Evolutionary conservation across 2,888 invertebrate species (phyloP).

Genomic region (Bellardia bayeri): DNA sequence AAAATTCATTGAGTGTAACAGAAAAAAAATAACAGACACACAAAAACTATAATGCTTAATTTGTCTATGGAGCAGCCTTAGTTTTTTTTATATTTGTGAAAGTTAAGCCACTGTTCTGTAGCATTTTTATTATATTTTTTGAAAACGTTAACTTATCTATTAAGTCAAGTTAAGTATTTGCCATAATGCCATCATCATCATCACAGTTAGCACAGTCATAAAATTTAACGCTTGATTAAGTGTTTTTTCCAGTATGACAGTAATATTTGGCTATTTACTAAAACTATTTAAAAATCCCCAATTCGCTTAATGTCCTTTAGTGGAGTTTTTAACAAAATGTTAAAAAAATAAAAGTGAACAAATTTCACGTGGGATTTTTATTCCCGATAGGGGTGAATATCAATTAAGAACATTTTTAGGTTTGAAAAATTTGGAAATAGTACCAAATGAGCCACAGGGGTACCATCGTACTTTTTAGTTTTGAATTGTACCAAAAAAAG

Average conservation of each 20-base stretch:
- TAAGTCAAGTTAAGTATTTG: conserved; percentile 45
- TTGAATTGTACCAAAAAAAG: no score
- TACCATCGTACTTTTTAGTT: no score
- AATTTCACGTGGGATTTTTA: no score
- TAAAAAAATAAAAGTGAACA: no score
- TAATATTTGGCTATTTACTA: not conserved
- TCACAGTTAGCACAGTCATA: not conserved
- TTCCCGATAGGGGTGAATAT: no score
- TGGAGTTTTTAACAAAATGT: no score
- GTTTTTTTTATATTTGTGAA: not conserved
- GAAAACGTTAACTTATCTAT: conserved; percentile 26
- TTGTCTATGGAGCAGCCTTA: conserved; percentile 10
- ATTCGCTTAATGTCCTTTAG: no score
- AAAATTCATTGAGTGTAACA: conserved; percentile 50
- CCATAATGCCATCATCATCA: conserved; percentile 16
- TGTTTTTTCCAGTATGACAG: conserved; percentile 3
- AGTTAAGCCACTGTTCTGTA: not conserved
- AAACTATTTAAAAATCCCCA: not conserved
- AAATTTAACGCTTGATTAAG: conserved; percentile 46
- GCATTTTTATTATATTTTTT: conserved; percentile 10
- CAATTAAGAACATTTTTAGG: no score
- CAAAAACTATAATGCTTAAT: conserved; percentile 21
- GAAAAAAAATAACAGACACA: not conserved
- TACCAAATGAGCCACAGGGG: no score
- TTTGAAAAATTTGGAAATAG: no score